Base-by-base conservation (phyloP, 2,113 vertebrate genomes). In the Calidris pugnax region DNA sequence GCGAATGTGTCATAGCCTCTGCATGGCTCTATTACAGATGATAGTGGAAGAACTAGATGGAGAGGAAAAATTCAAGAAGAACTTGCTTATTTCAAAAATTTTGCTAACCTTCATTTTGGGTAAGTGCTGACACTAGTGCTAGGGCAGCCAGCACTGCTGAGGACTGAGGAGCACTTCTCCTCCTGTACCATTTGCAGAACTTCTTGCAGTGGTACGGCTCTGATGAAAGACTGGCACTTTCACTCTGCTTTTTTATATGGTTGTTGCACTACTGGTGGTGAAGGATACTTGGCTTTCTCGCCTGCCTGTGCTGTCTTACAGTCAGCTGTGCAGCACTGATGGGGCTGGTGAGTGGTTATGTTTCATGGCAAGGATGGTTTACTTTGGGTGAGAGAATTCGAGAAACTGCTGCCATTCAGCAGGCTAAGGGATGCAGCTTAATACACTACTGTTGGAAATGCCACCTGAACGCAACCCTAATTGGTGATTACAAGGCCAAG, bases 251-350 rank as follows among this genome's bases (percentile, higher is more conserved):
- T 11, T 56, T 68, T 62, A 23, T 24, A 5, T 17, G 33, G 6
- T 41, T 39, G 27, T 45, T 77, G 32, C 33, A 3, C 23, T 68
- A 8, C 32, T 85, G 45, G 1, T 69, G 20, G 43, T 24, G 30
- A 62, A 67, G 27, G 30, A 72, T 62, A 5, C 14, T 43, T 60
- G 10, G 5, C 30, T 91, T 85, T 69, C 12, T 37, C 7, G 41
- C 41, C 74, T 64, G 20, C 16, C 7, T 60, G 13, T 26, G 20
- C 32, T 18, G 6, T 72, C 57, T 51, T 27, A 17, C 16, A 47
- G 19, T 33, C 0, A 0, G 4, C 21, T 45, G 24, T 83, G 72
- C 11, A 73, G 14, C 20, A 12, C 14, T 32, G 20, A 13, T 39
- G 60, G 47, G 20, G 24, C 33, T 55, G 33, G 39, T n/a, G 64